Percentiles rank a stretch among this genome's conserved stretches.
Evolutionary conservation across 2,113 vertebrate species (phyloP).

Genomic region (Lycaon pictus): DNA sequence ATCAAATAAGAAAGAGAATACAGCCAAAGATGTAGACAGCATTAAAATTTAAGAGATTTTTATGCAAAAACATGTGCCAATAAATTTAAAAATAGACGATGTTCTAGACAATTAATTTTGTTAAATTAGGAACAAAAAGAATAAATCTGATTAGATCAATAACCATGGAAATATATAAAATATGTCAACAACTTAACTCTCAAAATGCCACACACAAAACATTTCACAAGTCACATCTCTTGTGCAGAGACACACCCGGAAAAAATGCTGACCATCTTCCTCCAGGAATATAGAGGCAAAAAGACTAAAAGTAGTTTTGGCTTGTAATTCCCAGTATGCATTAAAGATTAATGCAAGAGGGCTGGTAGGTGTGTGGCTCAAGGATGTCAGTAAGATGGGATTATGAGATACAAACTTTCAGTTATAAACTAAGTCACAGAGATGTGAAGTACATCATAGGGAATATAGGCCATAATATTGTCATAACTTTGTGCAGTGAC

Average conservation of each 20-base stretch:
- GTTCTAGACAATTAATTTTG: neutral
- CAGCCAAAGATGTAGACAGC: neutral
- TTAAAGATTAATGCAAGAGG: neutral
- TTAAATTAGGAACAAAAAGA: neutral
- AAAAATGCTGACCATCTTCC: neutral
- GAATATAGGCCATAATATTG: too few relatives aligned
- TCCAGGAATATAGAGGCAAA: neutral
- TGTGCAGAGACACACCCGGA: neutral
- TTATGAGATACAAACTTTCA: neutral
- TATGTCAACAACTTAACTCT: neutral
- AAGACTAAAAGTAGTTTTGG: neutral
- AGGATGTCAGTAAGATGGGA: too few relatives aligned
- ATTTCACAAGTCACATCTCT: neutral
- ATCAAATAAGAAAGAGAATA: neutral
- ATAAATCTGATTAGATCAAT: neutral
- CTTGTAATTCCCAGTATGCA: fast-evolving
- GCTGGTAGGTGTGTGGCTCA: fast-evolving
- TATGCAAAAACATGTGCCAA: neutral
- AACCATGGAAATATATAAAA: neutral
- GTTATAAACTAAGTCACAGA: neutral
- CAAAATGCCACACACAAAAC: neutral
- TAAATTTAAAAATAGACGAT: neutral
- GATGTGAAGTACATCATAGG: neutral
- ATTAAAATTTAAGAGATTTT: neutral
- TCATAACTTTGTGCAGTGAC: neutral